A percentile compares a stretch with the other conserved stretches of the same genome.
phyloP scores from a whole-genome alignment of 1,140 invertebrate genomes.

The Venturia canescens region DNA sequence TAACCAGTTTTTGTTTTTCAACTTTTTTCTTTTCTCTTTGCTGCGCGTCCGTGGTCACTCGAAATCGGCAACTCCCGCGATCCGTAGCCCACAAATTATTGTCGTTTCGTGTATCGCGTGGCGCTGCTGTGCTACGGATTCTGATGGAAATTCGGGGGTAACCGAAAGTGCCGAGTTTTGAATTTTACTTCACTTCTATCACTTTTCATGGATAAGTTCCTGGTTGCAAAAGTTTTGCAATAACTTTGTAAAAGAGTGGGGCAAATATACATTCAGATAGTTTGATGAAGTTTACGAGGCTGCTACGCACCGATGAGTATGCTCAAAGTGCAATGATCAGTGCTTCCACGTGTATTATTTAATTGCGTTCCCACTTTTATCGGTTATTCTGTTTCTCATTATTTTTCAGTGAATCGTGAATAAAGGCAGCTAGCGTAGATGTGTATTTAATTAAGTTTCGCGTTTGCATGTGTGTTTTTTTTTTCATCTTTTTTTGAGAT shows the following conservation, averaged over 20 bases:
- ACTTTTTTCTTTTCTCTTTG: background rate
- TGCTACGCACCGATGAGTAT: constrained; percentile 15
- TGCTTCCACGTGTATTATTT: constrained; percentile 1
- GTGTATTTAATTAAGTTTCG: constrained; percentile 20
- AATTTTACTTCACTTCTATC: constrained; percentile 20
- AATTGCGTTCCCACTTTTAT: background rate
- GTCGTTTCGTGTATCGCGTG: constrained; percentile 37
- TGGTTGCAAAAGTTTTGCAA: background rate
- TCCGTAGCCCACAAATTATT: constrained; percentile 46
- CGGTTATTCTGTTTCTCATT: background rate
- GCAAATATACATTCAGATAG: background rate
- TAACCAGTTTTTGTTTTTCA: constrained; percentile 36
- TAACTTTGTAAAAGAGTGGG: background rate
- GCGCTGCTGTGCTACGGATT: constrained; percentile 22
- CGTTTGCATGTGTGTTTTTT: too few relatives aligned
- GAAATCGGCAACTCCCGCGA: background rate
- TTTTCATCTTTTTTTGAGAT: background rate
- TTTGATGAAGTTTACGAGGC: constrained; percentile 16
- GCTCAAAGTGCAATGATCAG: constrained; percentile 15
- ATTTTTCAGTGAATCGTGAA: constrained; percentile 9
- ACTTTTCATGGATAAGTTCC: background rate
- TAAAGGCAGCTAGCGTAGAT: constrained; percentile 42
- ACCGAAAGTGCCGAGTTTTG: constrained; percentile 21
- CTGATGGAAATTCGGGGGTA: constrained; percentile 28
- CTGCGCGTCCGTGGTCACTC: background rate